A percentile compares a stretch with the other conserved stretches of the same genome.
phyloP scores from a whole-genome alignment of 1,140 invertebrate species.

The Notospermus geniculatus region DNA sequence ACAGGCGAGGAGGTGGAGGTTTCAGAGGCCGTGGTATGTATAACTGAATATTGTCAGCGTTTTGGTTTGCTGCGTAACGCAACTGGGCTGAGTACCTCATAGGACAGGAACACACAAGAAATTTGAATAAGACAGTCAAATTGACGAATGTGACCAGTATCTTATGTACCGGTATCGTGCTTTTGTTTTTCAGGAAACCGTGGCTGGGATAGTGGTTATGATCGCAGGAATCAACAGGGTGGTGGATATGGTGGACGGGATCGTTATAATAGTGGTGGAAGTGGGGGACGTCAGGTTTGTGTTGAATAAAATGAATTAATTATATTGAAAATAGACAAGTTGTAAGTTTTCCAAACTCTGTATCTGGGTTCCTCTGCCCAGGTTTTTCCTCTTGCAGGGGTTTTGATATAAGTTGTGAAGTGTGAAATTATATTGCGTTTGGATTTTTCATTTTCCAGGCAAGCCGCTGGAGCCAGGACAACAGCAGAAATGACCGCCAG shows the following conservation, averaged over 20 bases:
- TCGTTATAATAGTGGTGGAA: conserved; percentile 12
- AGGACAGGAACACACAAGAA: conserved; percentile 11
- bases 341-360: no score
- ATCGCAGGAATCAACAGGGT: conserved; percentile 1
- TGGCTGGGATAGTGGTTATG: conserved; percentile 7
- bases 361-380: no score
- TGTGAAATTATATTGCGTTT: no score
- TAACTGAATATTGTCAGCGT: neutral
- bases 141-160: neutral
- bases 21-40: conserved; percentile 15
- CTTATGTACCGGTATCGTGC: neutral
- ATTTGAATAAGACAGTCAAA: neutral
- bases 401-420: no score
- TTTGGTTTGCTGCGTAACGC: neutral
- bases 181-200: conserved; percentile 19
- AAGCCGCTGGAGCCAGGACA: no score
- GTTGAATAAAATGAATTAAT: conserved; percentile 9
- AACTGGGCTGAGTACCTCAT: conserved; percentile 16
- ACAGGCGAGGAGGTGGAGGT: conserved; percentile 19
- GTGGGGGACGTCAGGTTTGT: conserved; percentile 4
- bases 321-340: no score
- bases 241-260: conserved; percentile 11
- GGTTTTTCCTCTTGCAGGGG: no score
- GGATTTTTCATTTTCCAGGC: no score
- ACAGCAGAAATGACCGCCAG: neutral